These are phyloP conservation scores for Zalophus californianus DNA, from an alignment of 2,797 vertebrate genomes.

Conservation along the genomic window DNA sequence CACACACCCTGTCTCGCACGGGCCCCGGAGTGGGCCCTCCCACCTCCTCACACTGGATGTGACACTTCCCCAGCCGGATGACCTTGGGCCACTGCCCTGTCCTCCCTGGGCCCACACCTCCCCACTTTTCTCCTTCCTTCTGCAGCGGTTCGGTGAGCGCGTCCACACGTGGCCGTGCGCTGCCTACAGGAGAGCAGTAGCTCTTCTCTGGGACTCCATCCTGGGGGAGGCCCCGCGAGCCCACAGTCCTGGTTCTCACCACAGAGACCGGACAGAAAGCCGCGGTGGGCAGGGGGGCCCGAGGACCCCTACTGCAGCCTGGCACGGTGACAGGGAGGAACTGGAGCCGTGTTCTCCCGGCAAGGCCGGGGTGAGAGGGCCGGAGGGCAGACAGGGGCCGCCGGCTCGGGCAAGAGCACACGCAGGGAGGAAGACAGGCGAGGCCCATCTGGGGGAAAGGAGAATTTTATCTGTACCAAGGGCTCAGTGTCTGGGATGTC, in stretches of 20 bases:
- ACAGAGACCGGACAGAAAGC: background rate
- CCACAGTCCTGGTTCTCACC: background rate
- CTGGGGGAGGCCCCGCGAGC: background rate
- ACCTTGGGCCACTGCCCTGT: background rate
- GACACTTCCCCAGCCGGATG: background rate
- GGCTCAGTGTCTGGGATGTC: background rate
- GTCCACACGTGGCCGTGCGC: background rate
- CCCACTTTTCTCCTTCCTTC: background rate
- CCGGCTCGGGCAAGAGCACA: background rate
- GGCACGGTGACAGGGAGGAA: background rate
- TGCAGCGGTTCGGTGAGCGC: background rate
- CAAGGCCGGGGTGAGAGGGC: background rate
- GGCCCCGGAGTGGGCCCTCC: no score
- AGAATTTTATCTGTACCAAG: background rate
- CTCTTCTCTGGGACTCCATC: background rate
- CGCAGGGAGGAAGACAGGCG: fast-evolving
- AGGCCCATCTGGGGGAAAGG: background rate
- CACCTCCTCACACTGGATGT: fast-evolving
- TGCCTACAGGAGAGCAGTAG: background rate
- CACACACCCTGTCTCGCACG: background rate
- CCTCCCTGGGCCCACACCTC: background rate
- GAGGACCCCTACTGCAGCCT: background rate
- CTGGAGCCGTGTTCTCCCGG: background rate
- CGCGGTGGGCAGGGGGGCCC: fast-evolving
- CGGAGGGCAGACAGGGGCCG: fast-evolving